Conservation (phyloP, 1,140 invertebrate genomes). For the Vollenhovia emeryi region DNA sequence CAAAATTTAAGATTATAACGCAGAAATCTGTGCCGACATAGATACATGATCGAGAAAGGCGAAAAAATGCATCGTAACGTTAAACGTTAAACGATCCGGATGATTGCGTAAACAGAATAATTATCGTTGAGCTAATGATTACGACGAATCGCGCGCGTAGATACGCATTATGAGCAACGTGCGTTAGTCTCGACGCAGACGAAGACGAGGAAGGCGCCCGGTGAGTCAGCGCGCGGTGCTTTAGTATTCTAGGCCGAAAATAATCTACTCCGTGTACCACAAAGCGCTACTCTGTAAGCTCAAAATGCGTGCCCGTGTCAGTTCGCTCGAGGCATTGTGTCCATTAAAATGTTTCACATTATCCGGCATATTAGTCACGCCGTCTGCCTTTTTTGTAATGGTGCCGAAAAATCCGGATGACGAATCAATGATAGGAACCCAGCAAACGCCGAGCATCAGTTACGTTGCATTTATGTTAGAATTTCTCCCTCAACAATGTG, state of each 20-base stretch:
- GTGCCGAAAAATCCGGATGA: neutral
- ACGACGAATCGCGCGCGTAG: neutral
- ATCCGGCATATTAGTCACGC: constrained; percentile 2
- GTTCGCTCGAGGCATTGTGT: constrained; percentile 22
- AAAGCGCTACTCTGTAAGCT: constrained; percentile 51
- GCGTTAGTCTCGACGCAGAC: neutral
- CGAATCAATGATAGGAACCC: neutral
- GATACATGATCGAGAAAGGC: neutral
- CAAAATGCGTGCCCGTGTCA: constrained; percentile 15
- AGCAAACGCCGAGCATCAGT: too few species aligned
- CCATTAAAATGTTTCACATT: constrained; percentile 29
- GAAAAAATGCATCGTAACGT: neutral
- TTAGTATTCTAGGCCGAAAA: constrained; percentile 73
- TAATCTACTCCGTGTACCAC: constrained; percentile 67
- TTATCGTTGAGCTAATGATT: neutral
- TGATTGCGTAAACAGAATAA: neutral
- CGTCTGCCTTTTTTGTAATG: neutral
- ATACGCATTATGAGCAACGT: constrained; percentile 41
- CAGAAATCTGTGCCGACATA: neutral
- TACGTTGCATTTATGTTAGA: too few species aligned
- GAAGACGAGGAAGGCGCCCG: constrained; percentile 43
- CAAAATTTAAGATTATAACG: neutral
- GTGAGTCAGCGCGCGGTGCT: constrained; percentile 65
- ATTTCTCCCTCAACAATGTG: too few species aligned
- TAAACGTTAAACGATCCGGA: neutral